Base-by-base conservation (phyloP, 92 coral and sea anemone genomes). In the Umimayanthus chanpuru region DNA sequence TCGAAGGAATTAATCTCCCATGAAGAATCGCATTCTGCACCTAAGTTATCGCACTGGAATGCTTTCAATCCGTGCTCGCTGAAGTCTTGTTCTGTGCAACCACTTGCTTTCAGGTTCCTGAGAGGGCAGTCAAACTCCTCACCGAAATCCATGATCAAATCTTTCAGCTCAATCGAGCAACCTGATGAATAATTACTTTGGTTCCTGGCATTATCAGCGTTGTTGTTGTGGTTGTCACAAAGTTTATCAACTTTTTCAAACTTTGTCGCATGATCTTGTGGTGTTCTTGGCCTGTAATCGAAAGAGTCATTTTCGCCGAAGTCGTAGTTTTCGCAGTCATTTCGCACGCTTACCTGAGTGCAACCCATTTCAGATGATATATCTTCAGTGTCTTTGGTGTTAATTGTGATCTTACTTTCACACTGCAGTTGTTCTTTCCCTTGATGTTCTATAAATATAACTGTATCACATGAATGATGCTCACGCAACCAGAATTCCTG, bases 201-300 rank as follows among this genome's bases (percentile, higher is more conserved):
- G 23, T 29, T 50, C 77, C 66, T 67, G 10, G 29, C 26, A 68
- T 70, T 29, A 26, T 50, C 50, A 58, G 50, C 15, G 18, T 83
- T 43, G 40, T 83, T 43, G 76, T 43, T n/a, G 64, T 25, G 77
- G 15, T 71, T 38, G 41, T 68, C 44, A 68, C 87, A 83, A 83
- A 83, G 87, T 41, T 43, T 47, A 43, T 47, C 41, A 83, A 83
- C 77, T 68, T 44, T 50, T 70, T 71, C 61, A 68, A 70, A 83
- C 79, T 44, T 70, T 41, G 65, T 29, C 21, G 67, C 12, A 20
- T 70, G 30, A 47, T 20, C 77, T 11, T 18, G 58, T 50, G 50
- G 26, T 41, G 78, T 67, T 5, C 64, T 44, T 6, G 64, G n/a
- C 67, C 36, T 16, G 44, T 81, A 23, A 4, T 10, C 30, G 14